phyloP scores from a whole-genome alignment of 2,113 vertebrate species.

The Notothenia rossii region DNA sequence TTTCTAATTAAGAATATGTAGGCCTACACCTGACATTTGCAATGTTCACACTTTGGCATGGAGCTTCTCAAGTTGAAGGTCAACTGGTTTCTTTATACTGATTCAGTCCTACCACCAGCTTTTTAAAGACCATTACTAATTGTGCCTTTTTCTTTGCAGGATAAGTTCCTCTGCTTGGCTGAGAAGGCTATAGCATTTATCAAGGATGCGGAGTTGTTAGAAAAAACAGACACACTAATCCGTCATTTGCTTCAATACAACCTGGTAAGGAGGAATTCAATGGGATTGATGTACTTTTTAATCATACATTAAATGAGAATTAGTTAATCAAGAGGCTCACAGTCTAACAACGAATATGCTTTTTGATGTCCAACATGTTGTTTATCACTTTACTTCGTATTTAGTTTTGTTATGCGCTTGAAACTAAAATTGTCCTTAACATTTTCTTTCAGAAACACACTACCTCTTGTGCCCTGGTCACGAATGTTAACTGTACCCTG shows the following conservation, averaged over 20 bases:
- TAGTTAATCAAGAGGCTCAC: not conserved
- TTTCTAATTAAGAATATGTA: not conserved
- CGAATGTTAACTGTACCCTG: accelerated
- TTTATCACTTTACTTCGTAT: not conserved
- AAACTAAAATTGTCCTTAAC: not conserved
- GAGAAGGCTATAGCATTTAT: too few species aligned
- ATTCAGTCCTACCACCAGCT: not conserved
- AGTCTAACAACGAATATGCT: not conserved
- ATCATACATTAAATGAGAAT: not conserved
- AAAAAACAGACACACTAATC: too few species aligned
- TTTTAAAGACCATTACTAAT: conserved; percentile 4
- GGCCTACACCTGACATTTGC: not conserved
- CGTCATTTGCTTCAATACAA: accelerated
- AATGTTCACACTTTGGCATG: not conserved
- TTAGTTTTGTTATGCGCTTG: not conserved
- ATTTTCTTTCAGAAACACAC: conserved; percentile 33
- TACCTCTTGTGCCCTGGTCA: accelerated
- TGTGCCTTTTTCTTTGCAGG: conserved; percentile 29
- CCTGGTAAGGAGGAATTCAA: conserved; percentile 22
- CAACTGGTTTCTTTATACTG: not conserved
- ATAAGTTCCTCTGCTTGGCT: not conserved
- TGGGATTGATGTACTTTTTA: not conserved
- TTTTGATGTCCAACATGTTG: not conserved
- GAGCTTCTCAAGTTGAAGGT: not conserved
- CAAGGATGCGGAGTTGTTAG: too few species aligned